Evolutionary conservation across 2,113 vertebrate species (phyloP), one percentile per base, ranked within the genome.

Genomic region (Cygnus buccinator): DNA sequence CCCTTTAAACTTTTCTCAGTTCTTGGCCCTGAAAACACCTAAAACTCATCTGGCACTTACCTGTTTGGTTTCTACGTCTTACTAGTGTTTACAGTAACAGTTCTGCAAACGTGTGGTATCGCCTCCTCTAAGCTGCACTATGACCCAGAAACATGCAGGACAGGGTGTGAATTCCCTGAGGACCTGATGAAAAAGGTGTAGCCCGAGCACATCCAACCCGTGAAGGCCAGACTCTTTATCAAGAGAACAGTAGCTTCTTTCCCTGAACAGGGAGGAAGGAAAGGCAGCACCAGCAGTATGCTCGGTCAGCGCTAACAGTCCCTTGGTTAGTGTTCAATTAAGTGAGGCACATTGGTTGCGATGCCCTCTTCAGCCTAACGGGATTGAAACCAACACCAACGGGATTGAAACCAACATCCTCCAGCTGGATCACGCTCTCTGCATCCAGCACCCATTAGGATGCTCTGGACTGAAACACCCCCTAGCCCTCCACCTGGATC

Each of bases 141-240:
- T 0, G 2, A 74, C 31, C 59, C 63, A 93, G 54, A 83, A 55
- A 59, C 17, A 20, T 3, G 31, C n/a, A 62, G 37, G 68, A 67
- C 10, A 67, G 41, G 28, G 13, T 37, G 52, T 20, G 44, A 89
- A 91, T 39, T 39, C 44, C 80, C 26, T 3, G 6, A 44, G 35
- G 26, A 70, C 41, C 55, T 50, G 50, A 85, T 57, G 63, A 33
- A 73, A 72, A 55, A 80, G 41, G 19, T 37, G 31, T 15, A 77
- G 71, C n/a, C 80, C 54, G 50, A 37, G 52, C 37, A 78, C 9
- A 74, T 21, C 55, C 25, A 83, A 59, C n/a, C 6, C 0, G 0
- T 13, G 23, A 43, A 90, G 68, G n/a, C 46, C 44, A 28, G 55
- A n/a, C 17, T 78, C 29, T 23, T 76, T 50, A 59, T 5, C 43